Evolutionary conservation across 2,888 invertebrate species (phyloP).

Genomic region (Chalcis sispes): DNA sequence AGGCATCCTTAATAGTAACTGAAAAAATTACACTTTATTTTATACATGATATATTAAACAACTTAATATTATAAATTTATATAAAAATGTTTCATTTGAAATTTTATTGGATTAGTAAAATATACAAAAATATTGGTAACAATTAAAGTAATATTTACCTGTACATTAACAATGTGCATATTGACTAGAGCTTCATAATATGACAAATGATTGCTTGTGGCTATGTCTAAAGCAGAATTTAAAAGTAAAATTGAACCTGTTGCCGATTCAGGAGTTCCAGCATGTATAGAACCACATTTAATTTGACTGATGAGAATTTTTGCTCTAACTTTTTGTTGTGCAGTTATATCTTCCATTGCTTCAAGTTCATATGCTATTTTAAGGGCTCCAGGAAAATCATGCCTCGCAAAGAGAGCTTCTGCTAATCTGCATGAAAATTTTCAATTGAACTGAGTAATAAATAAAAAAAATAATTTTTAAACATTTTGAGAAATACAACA

Average conservation of each 20-base stretch:
- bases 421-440: slow-evolving; percentile 64
- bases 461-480: neutral
- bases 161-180: slow-evolving; percentile 87
- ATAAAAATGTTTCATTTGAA: no score
- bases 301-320: slow-evolving; percentile 84
- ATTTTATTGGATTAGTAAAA: no score
- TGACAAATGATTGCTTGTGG: slow-evolving; percentile 86
- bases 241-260: slow-evolving; percentile 78
- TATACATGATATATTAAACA: neutral
- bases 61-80: neutral
- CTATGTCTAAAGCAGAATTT: slow-evolving; percentile 85
- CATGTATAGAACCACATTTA: slow-evolving; percentile 78
- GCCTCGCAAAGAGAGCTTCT: slow-evolving; percentile 74
- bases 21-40: slow-evolving; percentile 58
- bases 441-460: neutral
- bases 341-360: slow-evolving; percentile 62
- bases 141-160: slow-evolving; percentile 72
- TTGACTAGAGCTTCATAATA: slow-evolving; percentile 86
- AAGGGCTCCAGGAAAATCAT: slow-evolving; percentile 66
- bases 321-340: slow-evolving; percentile 79
- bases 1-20: slow-evolving; percentile 86
- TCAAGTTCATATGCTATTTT: slow-evolving; percentile 66
- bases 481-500: neutral
- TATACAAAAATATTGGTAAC: no score
- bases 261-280: slow-evolving; percentile 78